Evolutionary conservation across 2,888 invertebrate species (phyloP).

Genomic region (Zaprionus obscuricornis): DNA sequence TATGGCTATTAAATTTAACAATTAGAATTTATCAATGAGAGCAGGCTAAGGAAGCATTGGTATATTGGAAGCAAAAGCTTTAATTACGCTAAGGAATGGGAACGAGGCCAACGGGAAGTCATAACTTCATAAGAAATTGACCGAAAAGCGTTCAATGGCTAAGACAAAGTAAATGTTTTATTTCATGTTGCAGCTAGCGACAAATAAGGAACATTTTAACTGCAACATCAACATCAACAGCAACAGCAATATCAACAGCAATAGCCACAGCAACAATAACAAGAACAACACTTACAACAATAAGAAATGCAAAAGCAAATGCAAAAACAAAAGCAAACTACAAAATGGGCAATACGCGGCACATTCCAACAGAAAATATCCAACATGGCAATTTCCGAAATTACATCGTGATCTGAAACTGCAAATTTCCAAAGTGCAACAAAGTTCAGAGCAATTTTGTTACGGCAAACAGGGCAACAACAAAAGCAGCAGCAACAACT

Average conservation of each 20-base stretch:
- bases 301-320: slow-evolving; percentile 16
- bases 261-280: slow-evolving; percentile 9
- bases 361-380: slow-evolving; percentile 46
- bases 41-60: slow-evolving; percentile 15
- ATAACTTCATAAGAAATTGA: slow-evolving; percentile 50
- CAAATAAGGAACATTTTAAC: slow-evolving; percentile 69
- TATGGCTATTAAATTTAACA: slow-evolving; percentile 82
- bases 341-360: slow-evolving; percentile 24
- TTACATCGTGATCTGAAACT: slow-evolving; percentile 82
- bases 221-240: slow-evolving; percentile 23
- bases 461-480: slow-evolving; percentile 38
- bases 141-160: slow-evolving; percentile 7
- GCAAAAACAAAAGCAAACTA: too few species aligned
- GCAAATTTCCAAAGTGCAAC: slow-evolving; percentile 78
- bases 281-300: too few species aligned
- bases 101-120: slow-evolving; percentile 60
- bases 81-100: slow-evolving; percentile 75
- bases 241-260: slow-evolving; percentile 19
- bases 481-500: slow-evolving; percentile 44
- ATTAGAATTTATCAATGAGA: slow-evolving; percentile 81
- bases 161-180: slow-evolving; percentile 23
- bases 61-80: slow-evolving; percentile 41
- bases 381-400: slow-evolving; percentile 81
- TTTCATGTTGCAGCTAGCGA: slow-evolving; percentile 50
- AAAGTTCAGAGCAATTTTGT: slow-evolving; percentile 82